Conservation (phyloP, 1,140 invertebrate genomes). For the Heliconius hewitsoni region DNA sequence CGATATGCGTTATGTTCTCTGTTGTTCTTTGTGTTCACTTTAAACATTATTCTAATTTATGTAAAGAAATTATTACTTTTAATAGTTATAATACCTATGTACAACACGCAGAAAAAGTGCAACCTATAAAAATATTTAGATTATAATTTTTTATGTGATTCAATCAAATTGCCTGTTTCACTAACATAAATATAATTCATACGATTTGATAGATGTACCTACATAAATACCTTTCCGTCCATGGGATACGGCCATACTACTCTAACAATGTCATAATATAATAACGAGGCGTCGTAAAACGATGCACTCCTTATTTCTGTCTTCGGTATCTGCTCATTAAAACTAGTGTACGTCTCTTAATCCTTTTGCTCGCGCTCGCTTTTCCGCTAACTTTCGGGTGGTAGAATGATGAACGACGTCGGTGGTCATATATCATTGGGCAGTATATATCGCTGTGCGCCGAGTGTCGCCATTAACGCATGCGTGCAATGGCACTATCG, state of each 20-base stretch:
- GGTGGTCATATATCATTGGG: conserved; percentile 77
- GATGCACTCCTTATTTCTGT: conserved; percentile 73
- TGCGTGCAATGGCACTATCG: conserved; percentile 67
- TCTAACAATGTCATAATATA: conserved; percentile 74
- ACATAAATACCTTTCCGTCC: neutral
- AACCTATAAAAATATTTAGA: neutral
- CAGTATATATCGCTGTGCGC: conserved; percentile 76
- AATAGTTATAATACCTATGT: neutral
- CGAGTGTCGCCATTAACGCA: conserved; percentile 80
- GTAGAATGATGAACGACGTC: conserved; percentile 77
- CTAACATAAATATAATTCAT: neutral
- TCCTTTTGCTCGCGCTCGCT: conserved; percentile 64
- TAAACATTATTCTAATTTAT: neutral
- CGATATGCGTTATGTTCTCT: conserved; percentile 65
- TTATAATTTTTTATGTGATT: too few species aligned
- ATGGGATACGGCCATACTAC: neutral
- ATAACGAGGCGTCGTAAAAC: conserved; percentile 68
- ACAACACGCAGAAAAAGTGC: too few species aligned
- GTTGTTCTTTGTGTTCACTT: conserved; percentile 31
- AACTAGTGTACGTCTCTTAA: conserved; percentile 54
- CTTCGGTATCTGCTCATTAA: conserved; percentile 77
- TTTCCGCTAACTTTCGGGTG: conserved; percentile 79
- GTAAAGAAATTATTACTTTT: neutral
- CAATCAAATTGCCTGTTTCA: neutral
- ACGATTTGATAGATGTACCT: neutral